Evolutionary conservation across 1,140 invertebrate species (phyloP).

Genomic region (Cherax quadricarinatus): DNA sequence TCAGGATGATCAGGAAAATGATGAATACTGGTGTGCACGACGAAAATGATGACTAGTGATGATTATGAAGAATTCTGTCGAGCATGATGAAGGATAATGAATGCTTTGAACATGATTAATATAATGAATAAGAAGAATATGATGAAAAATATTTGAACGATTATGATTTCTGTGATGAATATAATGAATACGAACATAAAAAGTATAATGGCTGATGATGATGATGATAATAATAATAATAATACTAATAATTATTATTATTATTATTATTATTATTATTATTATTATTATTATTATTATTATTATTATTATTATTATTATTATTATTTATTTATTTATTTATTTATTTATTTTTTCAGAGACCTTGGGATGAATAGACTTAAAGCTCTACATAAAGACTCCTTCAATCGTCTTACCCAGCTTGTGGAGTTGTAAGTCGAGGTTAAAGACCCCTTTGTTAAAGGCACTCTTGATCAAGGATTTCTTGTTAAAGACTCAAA

Average conservation of each 20-base stretch:
- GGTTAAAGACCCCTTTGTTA: too few species aligned
- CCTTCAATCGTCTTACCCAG: conserved; percentile 83
- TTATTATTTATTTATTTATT: neutral
- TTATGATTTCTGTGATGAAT: neutral
- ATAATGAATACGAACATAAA: neutral
- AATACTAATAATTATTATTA: neutral
- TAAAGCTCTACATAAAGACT: conserved; percentile 84
- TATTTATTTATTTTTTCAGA: conserved; percentile 78
- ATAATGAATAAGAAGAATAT: neutral
- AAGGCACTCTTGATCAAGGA: too few species aligned
- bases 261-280: neutral
- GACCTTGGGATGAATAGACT: conserved; percentile 86
- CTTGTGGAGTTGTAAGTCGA: conserved; percentile 82
- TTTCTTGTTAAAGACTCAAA: too few species aligned
- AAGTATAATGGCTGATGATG: neutral
- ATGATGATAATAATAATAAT: neutral
- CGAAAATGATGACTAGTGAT: too few species aligned
- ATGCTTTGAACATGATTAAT: too few species aligned
- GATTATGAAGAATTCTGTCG: too few species aligned
- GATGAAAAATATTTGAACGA: too few species aligned
- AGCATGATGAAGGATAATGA: too few species aligned
- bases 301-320: neutral
- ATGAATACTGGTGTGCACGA: too few species aligned
- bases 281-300: neutral
- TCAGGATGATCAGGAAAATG: too few species aligned